Percentiles rank a stretch among this genome's conserved stretches.
These are phyloP conservation scores for Ceratoteleas bidentatus DNA, from an alignment of 1,140 invertebrate genomes.

Conservation along the genomic window DNA sequence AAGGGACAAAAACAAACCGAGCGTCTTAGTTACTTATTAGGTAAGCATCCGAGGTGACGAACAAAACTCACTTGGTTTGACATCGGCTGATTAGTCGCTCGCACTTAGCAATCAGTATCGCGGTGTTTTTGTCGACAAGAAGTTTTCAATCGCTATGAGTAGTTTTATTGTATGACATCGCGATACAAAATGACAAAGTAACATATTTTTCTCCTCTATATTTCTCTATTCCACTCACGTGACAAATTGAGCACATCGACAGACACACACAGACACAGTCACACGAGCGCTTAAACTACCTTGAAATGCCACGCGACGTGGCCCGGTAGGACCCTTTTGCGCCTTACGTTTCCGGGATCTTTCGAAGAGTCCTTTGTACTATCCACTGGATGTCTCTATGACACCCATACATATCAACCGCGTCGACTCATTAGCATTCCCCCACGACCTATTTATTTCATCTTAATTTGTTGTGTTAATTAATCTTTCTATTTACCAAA, in stretches of 20 bases:
- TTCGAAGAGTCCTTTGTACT: no score
- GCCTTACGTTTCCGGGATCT: constrained; percentile 7
- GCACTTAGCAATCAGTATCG: constrained; percentile 58
- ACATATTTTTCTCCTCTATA: constrained; percentile 69
- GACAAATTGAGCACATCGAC: no score
- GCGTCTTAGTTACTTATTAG: constrained; percentile 57
- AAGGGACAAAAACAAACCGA: neutral
- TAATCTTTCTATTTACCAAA: no score
- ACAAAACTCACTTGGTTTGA: constrained; percentile 34
- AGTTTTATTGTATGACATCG: constrained; percentile 47
- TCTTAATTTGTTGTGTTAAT: no score
- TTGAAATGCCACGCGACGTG: constrained; percentile 64
- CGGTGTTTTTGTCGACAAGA: constrained; percentile 52
- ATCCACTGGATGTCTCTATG: no score
- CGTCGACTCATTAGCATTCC: no score
- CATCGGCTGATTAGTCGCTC: constrained; percentile 53
- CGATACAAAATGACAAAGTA: constrained; percentile 60
- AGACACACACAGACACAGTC: constrained; percentile 26
- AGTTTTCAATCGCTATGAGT: constrained; percentile 65
- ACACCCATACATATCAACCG: no score
- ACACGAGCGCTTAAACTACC: constrained; percentile 56
- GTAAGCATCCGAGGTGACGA: constrained; percentile 13
- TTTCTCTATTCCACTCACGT: constrained; percentile 62
- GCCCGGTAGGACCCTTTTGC: neutral
- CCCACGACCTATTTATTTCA: neutral